Conservation (phyloP, 1,140 invertebrate species). For the Eumaeus atala region DNA sequence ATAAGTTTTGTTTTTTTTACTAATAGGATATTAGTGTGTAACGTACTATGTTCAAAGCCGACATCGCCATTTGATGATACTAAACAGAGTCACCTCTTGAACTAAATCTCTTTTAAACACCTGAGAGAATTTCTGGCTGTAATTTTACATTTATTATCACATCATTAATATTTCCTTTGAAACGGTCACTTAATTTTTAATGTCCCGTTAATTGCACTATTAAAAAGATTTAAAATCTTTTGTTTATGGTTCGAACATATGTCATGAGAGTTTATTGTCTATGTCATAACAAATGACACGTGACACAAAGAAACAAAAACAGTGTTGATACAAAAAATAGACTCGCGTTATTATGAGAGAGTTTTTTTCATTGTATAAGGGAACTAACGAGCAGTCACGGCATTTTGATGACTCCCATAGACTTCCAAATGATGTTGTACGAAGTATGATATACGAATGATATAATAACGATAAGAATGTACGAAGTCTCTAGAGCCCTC, state of each 20-base stretch:
- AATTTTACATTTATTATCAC: conserved; percentile 2
- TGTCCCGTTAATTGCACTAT: conserved; percentile 1
- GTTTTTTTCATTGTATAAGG: too few relatives aligned
- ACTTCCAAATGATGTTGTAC: too few relatives aligned
- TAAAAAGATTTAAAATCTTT: conserved; percentile 10
- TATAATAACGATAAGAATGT: too few relatives aligned
- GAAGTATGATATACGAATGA: too few relatives aligned
- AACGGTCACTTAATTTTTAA: neutral
- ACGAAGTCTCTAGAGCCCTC: too few relatives aligned
- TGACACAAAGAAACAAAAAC: conserved; percentile 1
- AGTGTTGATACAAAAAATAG: neutral
- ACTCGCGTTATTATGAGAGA: too few relatives aligned
- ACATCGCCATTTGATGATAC: too few relatives aligned
- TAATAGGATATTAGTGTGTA: too few relatives aligned
- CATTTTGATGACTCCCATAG: too few relatives aligned
- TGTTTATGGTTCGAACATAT: neutral
- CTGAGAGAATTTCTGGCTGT: neutral
- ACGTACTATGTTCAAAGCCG: too few relatives aligned
- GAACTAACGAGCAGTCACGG: too few relatives aligned
- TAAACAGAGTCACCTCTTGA: neutral
- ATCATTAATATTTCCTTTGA: conserved; percentile 5
- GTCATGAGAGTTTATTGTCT: conserved; percentile 3
- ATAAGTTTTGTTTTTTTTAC: too few relatives aligned
- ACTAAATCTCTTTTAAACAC: neutral
- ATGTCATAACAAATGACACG: neutral